Conservation (phyloP, 2,113 vertebrate genomes). For the Aphelocoma coerulescens region DNA sequence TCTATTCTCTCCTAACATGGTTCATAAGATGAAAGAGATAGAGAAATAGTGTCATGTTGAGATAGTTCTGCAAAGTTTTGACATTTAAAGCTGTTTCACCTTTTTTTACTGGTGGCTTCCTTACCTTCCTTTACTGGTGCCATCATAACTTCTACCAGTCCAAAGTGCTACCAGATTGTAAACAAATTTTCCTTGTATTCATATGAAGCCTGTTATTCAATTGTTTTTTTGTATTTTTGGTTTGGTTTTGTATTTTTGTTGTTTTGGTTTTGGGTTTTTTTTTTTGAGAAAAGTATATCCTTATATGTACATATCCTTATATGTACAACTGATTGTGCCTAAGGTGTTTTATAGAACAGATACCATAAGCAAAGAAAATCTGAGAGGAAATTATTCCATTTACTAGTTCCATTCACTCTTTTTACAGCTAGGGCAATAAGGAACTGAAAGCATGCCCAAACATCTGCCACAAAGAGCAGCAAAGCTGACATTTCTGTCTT, state of each 20-base stretch:
- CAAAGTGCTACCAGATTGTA: not conserved
- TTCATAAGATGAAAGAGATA: not conserved
- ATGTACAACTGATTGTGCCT: not conserved
- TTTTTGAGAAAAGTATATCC: not conserved
- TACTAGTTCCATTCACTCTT: not conserved
- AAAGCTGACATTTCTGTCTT: not conserved
- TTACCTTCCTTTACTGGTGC: not conserved
- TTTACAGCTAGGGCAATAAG: not conserved
- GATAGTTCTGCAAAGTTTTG: not conserved
- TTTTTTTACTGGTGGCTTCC: not conserved
- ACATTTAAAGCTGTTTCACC: not conserved
- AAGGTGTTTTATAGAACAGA: not conserved
- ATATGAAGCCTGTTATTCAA: rapidly evolving
- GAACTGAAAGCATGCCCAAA: not conserved
- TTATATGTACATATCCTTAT: not conserved
- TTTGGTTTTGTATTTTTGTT: not conserved
- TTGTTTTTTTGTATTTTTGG: not conserved
- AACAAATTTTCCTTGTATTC: not conserved
- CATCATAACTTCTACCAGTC: not conserved
- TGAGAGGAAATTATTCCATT: not conserved
- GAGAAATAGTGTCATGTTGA: not conserved
- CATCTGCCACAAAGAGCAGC: not conserved
- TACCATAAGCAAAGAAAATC: not conserved
- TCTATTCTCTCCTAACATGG: not conserved
- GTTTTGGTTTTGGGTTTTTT: not conserved